Evolutionary conservation across 2,888 invertebrate genomes (phyloP), one percentile per base, ranked within the genome.

Genomic region (Diaphora mendica): DNA sequence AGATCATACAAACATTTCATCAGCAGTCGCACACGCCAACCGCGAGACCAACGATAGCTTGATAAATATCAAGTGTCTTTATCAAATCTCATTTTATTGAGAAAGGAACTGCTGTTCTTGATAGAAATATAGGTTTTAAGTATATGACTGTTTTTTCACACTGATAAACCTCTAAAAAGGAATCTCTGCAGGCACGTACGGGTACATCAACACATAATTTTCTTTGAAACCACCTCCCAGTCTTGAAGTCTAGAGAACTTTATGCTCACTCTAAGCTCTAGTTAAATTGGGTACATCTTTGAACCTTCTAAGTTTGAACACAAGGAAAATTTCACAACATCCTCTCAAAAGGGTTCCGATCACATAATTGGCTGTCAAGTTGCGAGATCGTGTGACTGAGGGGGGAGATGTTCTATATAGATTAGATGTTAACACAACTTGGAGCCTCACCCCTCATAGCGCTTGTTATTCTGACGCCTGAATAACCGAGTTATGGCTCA

Each of bases 291-390:
- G 17, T 17, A 62, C 67, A 48, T 23, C 67, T 48, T 23, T 30
- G 11, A 30, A 62, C 20, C 39, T 20, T 62, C 11, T 17, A 39
- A 42, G 26, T 39, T 26, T 42, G 42, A 62, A 33, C 13, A 65
- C 51, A 71, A 71, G 65, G 65, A 71, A 71, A 71, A 71, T 39
- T 65, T 39, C 65, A 39, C 51, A 51, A 65, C 39, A 48, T 65
- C 26, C 65, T 35, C 65, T 39, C 70, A 64, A 51, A 71, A 59
- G 30, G 59, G 66, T 55, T 67, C 33, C n/a, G 62, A 59, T 62
- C 72, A 39, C 30, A 48, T 72, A 72, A 73, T 68, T 64, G 64
- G 35, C 72, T 73, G 72, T 72, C 72, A 72, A 64, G 67, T 30
- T 42, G 33, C 23, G 70, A 48, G 62, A 42, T 59, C 30, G 42